Evolutionary conservation across 2,113 vertebrate genomes (phyloP), one percentile per base, ranked within the genome.

Genomic region (Psilopogon haemacephalus): DNA sequence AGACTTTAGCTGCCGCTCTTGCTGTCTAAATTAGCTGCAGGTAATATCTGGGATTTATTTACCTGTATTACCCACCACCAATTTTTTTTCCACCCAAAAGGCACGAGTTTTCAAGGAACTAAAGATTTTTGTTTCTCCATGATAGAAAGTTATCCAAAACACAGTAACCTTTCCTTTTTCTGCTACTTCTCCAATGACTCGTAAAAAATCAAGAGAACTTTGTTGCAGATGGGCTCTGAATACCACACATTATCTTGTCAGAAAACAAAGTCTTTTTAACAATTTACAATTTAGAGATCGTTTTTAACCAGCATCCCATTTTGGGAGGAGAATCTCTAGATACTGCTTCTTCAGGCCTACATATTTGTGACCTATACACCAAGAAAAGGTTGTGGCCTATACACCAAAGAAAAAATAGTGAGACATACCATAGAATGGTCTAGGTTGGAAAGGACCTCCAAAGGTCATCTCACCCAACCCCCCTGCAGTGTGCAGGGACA

Each of bases 191-290:
- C 30, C 8, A 64, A 18, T 56, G 65, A 56, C 19, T 65, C 88
- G 52, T 96, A 95, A 90, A 91, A 84, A 69, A 91, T 17, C 26
- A 76, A 79, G 70, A 67, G 50, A 73, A 74, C 20, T 40, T 9
- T 50, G 27, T 44, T 93, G 83, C 88, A 91, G 67, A 94, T 55
- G 20, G 50, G 58, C 86, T 87, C 73, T 35, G 38, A 80, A 95
- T 82, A 85, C 55, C 59, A 82, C 26, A 65, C 70, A 95, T 81
- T 91, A 92, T 67, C 81, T 71, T 94, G 67, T 83, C 82, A 87
- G 68, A 95, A 86, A 54, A 81, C 67, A 63, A 95, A 91, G 35
- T 7, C 44, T 92, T 94, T 64, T 81, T 80, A 65, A 23, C 50
- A 82, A 20, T 64, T 96, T 54, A 88, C 75, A 95, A 81, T 72